Percentiles rank a stretch among this genome's conserved stretches.
Conservation (phyloP, 2,113 vertebrate species). For the Chloropsis cyanopogon region DNA sequence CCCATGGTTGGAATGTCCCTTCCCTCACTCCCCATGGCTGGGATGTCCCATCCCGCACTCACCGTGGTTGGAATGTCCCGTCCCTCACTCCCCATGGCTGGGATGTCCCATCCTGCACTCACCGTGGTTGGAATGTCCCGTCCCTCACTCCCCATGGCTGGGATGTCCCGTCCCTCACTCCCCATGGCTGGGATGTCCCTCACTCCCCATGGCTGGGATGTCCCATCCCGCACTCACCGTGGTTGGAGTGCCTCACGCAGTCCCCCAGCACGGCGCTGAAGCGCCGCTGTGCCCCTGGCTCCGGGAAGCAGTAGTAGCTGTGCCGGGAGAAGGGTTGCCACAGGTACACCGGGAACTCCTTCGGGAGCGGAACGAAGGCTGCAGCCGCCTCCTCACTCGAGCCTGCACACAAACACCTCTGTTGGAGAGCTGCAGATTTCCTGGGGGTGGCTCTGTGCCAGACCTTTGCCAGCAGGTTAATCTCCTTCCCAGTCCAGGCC, state of each 20-base stretch:
- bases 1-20: slow-evolving; percentile 79
- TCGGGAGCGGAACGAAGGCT: slow-evolving; percentile 74
- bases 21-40: not conserved
- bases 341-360: slow-evolving; percentile 86
- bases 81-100: not conserved
- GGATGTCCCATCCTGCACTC: not conserved
- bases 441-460: not conserved
- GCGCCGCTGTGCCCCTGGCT: slow-evolving; percentile 63
- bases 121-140: fast-evolving
- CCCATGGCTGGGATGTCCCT: fast-evolving
- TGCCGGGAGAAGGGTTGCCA: slow-evolving; percentile 85
- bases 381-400: slow-evolving; percentile 71
- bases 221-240: not conserved
- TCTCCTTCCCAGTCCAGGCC: not conserved
- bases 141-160: too few relatives aligned
- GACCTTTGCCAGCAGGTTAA: not conserved
- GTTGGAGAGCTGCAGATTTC: not conserved
- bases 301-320: slow-evolving; percentile 83
- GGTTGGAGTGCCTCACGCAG: slow-evolving; percentile 53
- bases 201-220: not conserved
- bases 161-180: not conserved
- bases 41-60: not conserved
- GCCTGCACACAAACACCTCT: slow-evolving; percentile 14
- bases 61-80: not conserved
- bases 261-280: slow-evolving; percentile 80